Conservation (phyloP, 2,113 vertebrate species). For the Paradoxurus hermaphroditus region DNA sequence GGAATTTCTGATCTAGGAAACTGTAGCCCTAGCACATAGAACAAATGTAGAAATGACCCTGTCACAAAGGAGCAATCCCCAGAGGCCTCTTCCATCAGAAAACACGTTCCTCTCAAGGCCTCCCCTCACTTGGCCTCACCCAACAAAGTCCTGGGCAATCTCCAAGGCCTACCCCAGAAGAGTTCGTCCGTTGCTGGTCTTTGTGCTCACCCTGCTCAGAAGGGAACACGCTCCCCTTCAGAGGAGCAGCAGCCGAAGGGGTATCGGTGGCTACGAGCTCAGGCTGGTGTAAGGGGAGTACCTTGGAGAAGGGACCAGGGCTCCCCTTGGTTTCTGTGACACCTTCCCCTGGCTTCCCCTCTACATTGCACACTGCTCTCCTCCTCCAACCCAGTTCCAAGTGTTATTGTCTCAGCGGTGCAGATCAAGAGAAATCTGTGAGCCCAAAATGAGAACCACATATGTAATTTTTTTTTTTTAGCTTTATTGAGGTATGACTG, state of each 20-base stretch:
- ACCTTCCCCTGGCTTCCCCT: background rate
- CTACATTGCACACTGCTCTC: background rate
- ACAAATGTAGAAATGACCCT: background rate
- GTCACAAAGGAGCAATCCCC: background rate
- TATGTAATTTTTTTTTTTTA: background rate
- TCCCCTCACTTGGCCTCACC: background rate
- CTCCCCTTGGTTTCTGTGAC: background rate
- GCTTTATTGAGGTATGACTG: background rate
- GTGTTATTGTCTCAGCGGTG: background rate
- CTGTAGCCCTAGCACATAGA: background rate
- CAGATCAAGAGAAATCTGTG: background rate
- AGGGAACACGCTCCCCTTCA: background rate
- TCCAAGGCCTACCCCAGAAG: background rate
- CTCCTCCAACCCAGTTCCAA: rapidly evolving
- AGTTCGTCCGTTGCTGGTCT: background rate
- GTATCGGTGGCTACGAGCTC: background rate
- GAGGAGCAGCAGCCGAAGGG: rapidly evolving
- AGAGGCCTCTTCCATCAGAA: background rate
- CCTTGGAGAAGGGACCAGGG: background rate
- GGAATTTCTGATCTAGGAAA: background rate
- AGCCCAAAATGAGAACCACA: background rate
- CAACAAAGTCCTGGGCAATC: background rate
- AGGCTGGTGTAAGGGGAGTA: background rate
- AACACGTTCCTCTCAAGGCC: background rate
- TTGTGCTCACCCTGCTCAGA: background rate